Evolutionary conservation across 2,797 vertebrate genomes (phyloP).

Genomic region (Pterois miles): DNA sequence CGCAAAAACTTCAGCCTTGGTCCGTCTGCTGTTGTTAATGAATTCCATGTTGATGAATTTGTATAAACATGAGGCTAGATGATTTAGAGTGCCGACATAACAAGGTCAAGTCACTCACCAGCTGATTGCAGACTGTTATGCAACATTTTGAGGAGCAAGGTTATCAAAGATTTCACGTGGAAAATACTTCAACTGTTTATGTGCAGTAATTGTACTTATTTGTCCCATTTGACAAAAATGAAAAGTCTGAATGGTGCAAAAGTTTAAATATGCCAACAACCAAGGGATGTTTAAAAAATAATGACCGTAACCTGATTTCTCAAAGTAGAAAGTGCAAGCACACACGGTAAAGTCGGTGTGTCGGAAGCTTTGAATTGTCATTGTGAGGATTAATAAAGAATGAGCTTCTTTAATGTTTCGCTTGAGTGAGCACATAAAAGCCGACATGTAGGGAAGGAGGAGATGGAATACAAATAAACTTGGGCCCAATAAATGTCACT

Average conservation of each 20-base stretch:
- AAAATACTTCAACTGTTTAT: slow-evolving; percentile 23
- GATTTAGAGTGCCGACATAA: slow-evolving; percentile 17
- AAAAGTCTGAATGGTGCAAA: slow-evolving; percentile 52
- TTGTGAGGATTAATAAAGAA: slow-evolving; percentile 85
- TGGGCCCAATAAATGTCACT: slow-evolving; percentile 74
- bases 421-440: slow-evolving; percentile 82
- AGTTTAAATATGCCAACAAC: slow-evolving; percentile 32
- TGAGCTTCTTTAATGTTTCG: slow-evolving; percentile 83
- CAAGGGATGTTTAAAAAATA: slow-evolving; percentile 67
- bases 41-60: slow-evolving; percentile 41
- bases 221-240: slow-evolving; percentile 49
- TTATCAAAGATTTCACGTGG: slow-evolving; percentile 10
- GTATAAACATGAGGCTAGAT: slow-evolving; percentile 40
- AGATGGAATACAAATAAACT: slow-evolving; percentile 84
- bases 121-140: slow-evolving; percentile 26
- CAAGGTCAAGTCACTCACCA: slow-evolving; percentile 38
- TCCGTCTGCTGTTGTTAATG: slow-evolving; percentile 10
- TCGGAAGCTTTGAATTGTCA: slow-evolving; percentile 80
- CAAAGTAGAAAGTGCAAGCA: slow-evolving; percentile 64
- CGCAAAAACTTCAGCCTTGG: slow-evolving; percentile 1
- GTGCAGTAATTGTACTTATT: slow-evolving; percentile 37
- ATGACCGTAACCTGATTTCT: slow-evolving; percentile 71
- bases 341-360: slow-evolving; percentile 55
- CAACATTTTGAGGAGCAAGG: slow-evolving; percentile 12
- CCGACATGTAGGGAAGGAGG: slow-evolving; percentile 70